phyloP scores from a whole-genome alignment of 2,888 invertebrate genomes.

The Trypoxylon attenuatum region DNA sequence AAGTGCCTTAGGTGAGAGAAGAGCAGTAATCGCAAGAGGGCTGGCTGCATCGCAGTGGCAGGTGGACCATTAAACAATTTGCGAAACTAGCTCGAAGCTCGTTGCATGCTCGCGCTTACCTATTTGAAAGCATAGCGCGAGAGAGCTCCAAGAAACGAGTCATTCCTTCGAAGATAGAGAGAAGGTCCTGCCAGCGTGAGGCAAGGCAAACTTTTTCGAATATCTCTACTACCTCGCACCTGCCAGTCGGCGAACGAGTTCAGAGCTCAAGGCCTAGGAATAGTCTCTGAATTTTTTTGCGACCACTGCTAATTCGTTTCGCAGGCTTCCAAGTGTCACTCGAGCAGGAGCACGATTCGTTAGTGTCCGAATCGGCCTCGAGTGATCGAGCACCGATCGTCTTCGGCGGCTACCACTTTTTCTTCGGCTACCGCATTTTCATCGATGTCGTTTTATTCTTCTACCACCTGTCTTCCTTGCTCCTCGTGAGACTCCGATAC shows the following conservation, averaged over 20 bases:
- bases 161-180: no score
- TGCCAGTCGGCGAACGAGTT: constrained; percentile 49
- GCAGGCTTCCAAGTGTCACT: constrained; percentile 60
- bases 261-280: constrained; percentile 59
- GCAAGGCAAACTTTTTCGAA: constrained; percentile 44
- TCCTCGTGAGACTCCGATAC: no score
- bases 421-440: constrained; percentile 45
- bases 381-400: constrained; percentile 42
- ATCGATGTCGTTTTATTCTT: constrained; percentile 7
- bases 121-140: constrained; percentile 49
- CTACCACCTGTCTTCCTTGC: no score
- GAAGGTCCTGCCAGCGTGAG: not conserved
- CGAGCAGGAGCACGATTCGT: constrained; percentile 48
- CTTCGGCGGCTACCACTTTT: constrained; percentile 55
- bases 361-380: constrained; percentile 27
- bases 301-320: constrained; percentile 62
- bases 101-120: constrained; percentile 48
- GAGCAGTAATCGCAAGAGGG: not conserved
- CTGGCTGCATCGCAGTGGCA: constrained; percentile 50
- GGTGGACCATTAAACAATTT: constrained; percentile 59
- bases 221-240: constrained; percentile 58
- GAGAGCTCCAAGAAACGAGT: no score
- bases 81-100: constrained; percentile 46
- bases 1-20: no score
- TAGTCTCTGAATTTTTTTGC: constrained; percentile 54